phyloP scores from a whole-genome alignment of 2,113 vertebrate genomes.

The Coregonus clupeaformis region DNA sequence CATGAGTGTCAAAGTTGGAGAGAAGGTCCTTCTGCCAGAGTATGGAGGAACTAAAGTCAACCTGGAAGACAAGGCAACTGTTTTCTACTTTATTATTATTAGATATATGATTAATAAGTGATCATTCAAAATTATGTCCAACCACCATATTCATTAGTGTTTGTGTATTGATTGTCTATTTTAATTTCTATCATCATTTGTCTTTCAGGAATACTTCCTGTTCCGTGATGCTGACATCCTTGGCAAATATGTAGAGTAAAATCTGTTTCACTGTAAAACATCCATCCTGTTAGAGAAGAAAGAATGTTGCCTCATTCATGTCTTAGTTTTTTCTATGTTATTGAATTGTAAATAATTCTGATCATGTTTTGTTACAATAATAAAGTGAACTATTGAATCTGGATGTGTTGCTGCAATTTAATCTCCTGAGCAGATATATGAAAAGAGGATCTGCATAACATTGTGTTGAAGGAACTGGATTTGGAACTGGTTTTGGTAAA shows the following conservation, averaged over 20 bases:
- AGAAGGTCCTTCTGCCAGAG: constrained; percentile 95
- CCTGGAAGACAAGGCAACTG: constrained; percentile 88
- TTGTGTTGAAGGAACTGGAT: too few species aligned
- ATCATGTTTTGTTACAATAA: constrained; percentile 76
- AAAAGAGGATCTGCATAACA: too few species aligned
- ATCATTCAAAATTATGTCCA: too few species aligned
- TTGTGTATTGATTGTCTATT: too few species aligned
- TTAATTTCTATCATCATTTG: constrained; percentile 11
- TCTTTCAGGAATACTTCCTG: constrained; percentile 90
- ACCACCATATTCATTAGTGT: too few species aligned
- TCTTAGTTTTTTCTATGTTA: constrained; percentile 38
- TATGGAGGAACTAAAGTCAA: constrained; percentile 95
- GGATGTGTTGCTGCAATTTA: constrained; percentile 12
- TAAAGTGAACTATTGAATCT: constrained; percentile 54
- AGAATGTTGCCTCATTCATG: constrained; percentile 50
- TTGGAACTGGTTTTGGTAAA: too few species aligned
- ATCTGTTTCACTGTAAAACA: constrained; percentile 11
- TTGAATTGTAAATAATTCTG: constrained; percentile 91
- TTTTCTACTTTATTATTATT: too few species aligned
- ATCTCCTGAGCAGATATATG: too few species aligned
- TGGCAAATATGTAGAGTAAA: constrained; percentile 89
- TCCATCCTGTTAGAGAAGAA: constrained; percentile 58
- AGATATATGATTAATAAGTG: too few species aligned
- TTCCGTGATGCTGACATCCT: constrained; percentile 97
- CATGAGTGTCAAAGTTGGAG: constrained; percentile 90